These are phyloP conservation scores for Amblyopsis rosae DNA, from an alignment of 2,113 vertebrate species.

Conservation along the genomic window DNA sequence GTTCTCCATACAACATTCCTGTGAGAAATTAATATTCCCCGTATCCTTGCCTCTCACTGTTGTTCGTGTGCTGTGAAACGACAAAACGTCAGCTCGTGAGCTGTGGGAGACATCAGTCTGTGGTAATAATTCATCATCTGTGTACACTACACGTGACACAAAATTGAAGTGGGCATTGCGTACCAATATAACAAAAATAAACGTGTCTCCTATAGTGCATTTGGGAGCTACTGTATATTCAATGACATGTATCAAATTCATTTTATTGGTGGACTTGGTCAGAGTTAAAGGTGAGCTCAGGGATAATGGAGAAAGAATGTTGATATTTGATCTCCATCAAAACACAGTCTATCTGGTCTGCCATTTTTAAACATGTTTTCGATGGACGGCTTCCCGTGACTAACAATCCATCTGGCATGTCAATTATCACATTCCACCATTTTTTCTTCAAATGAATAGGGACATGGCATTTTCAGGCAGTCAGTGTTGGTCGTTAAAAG, in stretches of 20 bases:
- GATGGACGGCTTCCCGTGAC: too few relatives aligned
- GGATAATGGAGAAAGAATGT: too few relatives aligned
- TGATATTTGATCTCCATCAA: neutral
- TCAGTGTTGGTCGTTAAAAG: too few relatives aligned
- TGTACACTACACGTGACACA: constrained; percentile 7
- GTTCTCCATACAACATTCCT: constrained; percentile 55
- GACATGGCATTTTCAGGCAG: neutral
- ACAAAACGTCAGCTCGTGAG: constrained; percentile 43
- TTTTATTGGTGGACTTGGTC: constrained; percentile 37
- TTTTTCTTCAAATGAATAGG: too few relatives aligned
- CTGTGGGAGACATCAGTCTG: constrained; percentile 58
- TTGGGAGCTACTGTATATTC: constrained; percentile 18
- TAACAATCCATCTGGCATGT: neutral
- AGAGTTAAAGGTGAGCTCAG: constrained; percentile 41
- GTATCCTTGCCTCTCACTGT: constrained; percentile 45
- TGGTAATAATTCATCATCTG: constrained; percentile 61
- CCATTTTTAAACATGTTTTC: too few relatives aligned
- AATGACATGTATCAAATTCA: constrained; percentile 32
- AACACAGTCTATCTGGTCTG: too few relatives aligned
- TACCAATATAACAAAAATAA: constrained; percentile 8
- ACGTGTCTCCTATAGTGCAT: constrained; percentile 8
- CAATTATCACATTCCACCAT: constrained; percentile 16
- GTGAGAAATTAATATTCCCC: constrained; percentile 57
- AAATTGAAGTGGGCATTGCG: neutral
- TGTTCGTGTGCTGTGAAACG: constrained; percentile 58